phyloP scores from a whole-genome alignment of 92 coral and sea anemone genomes.

The Paragorgia papillata region DNA sequence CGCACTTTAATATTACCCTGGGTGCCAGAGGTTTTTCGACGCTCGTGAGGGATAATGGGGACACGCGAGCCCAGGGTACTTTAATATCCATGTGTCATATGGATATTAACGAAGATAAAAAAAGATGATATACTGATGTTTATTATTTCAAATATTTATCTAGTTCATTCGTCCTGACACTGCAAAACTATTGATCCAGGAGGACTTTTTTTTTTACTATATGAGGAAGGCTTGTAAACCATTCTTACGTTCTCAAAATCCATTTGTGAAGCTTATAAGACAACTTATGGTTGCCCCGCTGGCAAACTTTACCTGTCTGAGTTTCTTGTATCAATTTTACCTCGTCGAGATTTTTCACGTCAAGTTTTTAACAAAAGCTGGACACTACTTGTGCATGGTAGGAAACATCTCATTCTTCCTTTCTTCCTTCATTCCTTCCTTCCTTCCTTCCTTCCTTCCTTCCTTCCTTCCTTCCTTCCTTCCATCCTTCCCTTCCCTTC shows the following conservation, averaged over 20 bases:
- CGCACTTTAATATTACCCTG: too few species aligned
- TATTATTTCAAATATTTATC: too few species aligned
- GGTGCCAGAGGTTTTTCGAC: too few species aligned
- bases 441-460: not conserved
- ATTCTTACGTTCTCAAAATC: slow-evolving; percentile 64
- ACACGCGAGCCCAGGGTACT: too few species aligned
- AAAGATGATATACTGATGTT: too few species aligned
- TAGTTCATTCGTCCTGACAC: slow-evolving; percentile 22
- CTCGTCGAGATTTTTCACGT: slow-evolving; percentile 79
- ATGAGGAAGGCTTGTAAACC: slow-evolving; percentile 68
- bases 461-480: not conserved
- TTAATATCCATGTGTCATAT: too few species aligned
- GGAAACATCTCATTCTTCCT: not conserved
- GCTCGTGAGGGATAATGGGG: too few species aligned
- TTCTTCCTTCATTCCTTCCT: not conserved
- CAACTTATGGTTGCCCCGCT: slow-evolving; percentile 79
- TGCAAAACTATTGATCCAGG: slow-evolving; percentile 62
- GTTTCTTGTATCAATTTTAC: slow-evolving; percentile 86
- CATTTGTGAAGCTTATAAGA: slow-evolving; percentile 63
- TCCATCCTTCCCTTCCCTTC: too few species aligned
- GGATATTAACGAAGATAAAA: too few species aligned
- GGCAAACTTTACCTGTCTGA: slow-evolving; percentile 73
- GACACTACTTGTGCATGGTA: slow-evolving; percentile 82
- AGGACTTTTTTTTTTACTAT: slow-evolving; percentile 50
- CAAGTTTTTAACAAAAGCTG: slow-evolving; percentile 63